Conservation (phyloP, 1,140 invertebrate species). For the Drepana arcuata region DNA sequence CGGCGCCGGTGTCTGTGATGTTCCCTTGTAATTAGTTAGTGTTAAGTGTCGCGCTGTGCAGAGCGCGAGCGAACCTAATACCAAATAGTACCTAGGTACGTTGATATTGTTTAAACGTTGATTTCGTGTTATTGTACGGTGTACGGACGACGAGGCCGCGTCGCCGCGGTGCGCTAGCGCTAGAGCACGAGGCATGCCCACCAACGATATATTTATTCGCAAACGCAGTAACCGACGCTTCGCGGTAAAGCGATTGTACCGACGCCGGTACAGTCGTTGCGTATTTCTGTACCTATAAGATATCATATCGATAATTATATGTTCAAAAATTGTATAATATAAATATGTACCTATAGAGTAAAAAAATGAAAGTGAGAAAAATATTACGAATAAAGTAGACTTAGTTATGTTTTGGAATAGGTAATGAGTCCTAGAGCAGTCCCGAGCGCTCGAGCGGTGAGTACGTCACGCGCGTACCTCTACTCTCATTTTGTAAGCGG, state of each 20-base stretch:
- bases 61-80: conserved; percentile 37
- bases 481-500: conserved; percentile 68
- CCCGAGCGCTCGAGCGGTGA: too few relatives aligned
- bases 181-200: conserved; percentile 28
- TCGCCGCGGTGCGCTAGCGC: conserved; percentile 12
- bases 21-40: conserved; percentile 57
- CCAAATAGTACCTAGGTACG: conserved; percentile 60
- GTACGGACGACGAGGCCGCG: conserved; percentile 16
- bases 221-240: conserved; percentile 58
- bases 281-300: conserved; percentile 66
- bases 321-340: conserved; percentile 71
- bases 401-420: conserved; percentile 67
- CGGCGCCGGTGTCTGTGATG: conserved; percentile 46
- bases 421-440: conserved; percentile 55
- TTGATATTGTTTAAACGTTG: conserved; percentile 57
- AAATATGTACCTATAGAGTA: conserved; percentile 69
- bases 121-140: conserved; percentile 50
- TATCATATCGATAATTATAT: conserved; percentile 71
- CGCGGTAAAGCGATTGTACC: conserved; percentile 62
- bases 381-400: conserved; percentile 68
- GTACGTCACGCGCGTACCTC: conserved; percentile 50
- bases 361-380: conserved; percentile 71
- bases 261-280: conserved; percentile 62
- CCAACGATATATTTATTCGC: conserved; percentile 61
- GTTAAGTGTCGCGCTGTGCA: conserved; percentile 34